A percentile compares a stretch with the other conserved stretches of the same genome.
phyloP scores from a whole-genome alignment of 2,113 vertebrate genomes.

The Chionodraco myersi region DNA sequence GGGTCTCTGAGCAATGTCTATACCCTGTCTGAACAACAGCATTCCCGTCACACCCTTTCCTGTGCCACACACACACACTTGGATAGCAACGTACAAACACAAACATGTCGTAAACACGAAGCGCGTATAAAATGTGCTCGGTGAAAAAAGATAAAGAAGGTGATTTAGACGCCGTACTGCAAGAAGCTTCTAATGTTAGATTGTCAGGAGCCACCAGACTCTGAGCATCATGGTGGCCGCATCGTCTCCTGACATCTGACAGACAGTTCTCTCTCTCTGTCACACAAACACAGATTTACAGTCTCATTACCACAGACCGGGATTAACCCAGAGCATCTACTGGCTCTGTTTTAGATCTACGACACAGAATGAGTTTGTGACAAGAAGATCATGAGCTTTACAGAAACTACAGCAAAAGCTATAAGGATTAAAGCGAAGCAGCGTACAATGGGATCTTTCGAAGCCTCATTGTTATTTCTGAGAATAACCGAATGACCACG shows the following conservation, averaged over 20 bases:
- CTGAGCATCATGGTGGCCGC: conserved; percentile 54
- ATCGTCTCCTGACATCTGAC: conserved; percentile 50
- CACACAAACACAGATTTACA: conserved; percentile 55
- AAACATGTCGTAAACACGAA: conserved; percentile 48
- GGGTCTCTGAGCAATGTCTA: conserved; percentile 61
- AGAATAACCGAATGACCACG: background rate
- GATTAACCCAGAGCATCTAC: conserved; percentile 59
- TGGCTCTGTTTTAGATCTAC: conserved; percentile 59
- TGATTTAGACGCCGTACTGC: conserved; percentile 43
- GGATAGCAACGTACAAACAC: conserved; percentile 54
- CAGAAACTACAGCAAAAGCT: conserved; percentile 4
- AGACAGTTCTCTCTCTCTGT: conserved; percentile 13
- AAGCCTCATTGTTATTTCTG: background rate
- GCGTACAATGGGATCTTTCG: background rate
- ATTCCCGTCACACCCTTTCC: conserved; percentile 71
- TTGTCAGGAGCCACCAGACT: conserved; percentile 38
- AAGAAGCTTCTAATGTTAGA: conserved; percentile 39
- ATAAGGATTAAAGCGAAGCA: conserved; percentile 19
- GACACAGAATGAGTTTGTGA: conserved; percentile 36
- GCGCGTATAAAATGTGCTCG: conserved; percentile 52
- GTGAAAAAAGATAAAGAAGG: conserved; percentile 36
- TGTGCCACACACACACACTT: conserved; percentile 59
- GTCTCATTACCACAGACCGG: conserved; percentile 49
- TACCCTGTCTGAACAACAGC: conserved; percentile 58
- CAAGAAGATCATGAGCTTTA: conserved; percentile 50